These are phyloP conservation scores for Ploceus nigricollis DNA, from an alignment of 2,113 vertebrate species.

Conservation along the genomic window DNA sequence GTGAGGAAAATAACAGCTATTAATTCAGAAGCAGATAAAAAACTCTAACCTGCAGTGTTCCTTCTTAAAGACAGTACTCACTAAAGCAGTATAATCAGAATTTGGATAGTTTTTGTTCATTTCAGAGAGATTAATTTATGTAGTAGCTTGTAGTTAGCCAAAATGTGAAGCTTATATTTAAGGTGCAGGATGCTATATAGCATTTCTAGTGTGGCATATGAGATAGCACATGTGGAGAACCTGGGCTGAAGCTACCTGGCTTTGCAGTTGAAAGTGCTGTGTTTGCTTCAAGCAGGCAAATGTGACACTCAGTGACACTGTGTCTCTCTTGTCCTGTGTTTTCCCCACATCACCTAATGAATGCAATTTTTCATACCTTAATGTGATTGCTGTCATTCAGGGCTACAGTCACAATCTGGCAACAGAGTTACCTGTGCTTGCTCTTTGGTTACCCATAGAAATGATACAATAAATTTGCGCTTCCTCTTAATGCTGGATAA, in stretches of 20 bases:
- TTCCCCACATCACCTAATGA: background rate
- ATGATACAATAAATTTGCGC: background rate
- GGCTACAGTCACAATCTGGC: background rate
- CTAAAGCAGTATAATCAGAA: background rate
- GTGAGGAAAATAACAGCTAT: background rate
- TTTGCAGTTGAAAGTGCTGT: background rate
- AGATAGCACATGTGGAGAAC: background rate
- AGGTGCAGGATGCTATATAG: background rate
- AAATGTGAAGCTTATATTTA: background rate
- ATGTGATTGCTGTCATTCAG: background rate
- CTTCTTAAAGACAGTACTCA: background rate
- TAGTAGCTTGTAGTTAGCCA: background rate
- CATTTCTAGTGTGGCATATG: background rate
- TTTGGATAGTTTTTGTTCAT: background rate
- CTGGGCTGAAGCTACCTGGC: background rate
- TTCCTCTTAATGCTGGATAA: slow-evolving; percentile 15
- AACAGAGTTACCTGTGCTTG: background rate
- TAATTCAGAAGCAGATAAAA: background rate
- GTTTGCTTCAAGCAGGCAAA: background rate
- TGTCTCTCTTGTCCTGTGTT: background rate
- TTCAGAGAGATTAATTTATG: background rate
- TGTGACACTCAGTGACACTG: background rate
- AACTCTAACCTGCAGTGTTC: background rate
- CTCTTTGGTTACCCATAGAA: background rate
- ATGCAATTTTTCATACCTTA: background rate